phyloP scores from a whole-genome alignment of 2,888 invertebrate species.

The Poecilobothrus nobilitatus region DNA sequence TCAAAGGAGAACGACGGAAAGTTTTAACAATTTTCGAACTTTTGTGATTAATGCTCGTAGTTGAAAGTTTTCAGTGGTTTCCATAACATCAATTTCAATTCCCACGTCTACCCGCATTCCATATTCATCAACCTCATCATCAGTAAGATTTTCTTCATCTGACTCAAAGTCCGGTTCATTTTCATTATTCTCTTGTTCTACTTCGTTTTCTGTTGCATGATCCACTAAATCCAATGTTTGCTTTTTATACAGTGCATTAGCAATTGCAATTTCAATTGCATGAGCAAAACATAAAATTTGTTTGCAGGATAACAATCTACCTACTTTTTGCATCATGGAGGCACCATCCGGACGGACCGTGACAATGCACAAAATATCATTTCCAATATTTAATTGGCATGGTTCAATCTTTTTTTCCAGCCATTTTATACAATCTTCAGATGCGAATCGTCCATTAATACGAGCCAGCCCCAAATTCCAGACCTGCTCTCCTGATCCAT shows the following conservation, averaged over 20 bases:
- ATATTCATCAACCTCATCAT: neutral
- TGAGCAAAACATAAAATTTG: conserved; percentile 8
- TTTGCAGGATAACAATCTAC: neutral
- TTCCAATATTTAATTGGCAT: too few relatives aligned
- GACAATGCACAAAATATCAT: too few relatives aligned
- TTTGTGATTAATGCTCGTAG: conserved; percentile 3
- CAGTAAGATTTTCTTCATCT: conserved; percentile 7
- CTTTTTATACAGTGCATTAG: neutral
- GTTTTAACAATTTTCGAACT: neutral
- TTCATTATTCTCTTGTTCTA: neutral
- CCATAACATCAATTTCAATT: neutral
- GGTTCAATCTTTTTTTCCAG: too few relatives aligned
- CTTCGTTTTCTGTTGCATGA: neutral
- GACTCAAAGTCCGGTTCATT: neutral
- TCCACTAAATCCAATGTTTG: neutral
- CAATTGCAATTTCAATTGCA: conserved; percentile 2
- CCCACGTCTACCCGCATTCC: neutral
- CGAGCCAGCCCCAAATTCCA: too few relatives aligned
- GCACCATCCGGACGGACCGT: too few relatives aligned
- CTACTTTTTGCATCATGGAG: too few relatives aligned
- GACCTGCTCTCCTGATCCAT: too few relatives aligned
- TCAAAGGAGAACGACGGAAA: too few relatives aligned
- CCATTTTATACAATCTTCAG: too few relatives aligned
- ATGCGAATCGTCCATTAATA: too few relatives aligned
- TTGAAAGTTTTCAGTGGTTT: conserved; percentile 7